Evolutionary conservation across 2,113 vertebrate genomes (phyloP), one percentile per base, ranked within the genome.

Genomic region (Peromyscus maniculatus): DNA sequence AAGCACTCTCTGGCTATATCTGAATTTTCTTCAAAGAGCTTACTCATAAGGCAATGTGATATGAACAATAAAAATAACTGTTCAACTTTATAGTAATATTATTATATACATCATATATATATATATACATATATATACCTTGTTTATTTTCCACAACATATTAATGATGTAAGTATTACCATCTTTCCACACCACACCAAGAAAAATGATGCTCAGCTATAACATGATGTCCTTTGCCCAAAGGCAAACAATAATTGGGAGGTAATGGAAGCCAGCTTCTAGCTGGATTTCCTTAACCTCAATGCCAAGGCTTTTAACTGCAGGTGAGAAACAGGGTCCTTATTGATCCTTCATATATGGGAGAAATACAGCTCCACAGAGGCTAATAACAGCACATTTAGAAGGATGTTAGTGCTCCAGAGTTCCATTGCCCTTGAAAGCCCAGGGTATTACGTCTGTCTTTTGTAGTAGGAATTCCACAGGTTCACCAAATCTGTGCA

Each of bases 361-460:
- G n/a, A 57, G n/a, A 92, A 52, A 87, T 52, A 24, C 3, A 39
- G 64, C 74, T 64, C 91, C 80, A 49, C 52, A 77, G 92, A 86
- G 84, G 66, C 43, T 55, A 91, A 77, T 80, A 71, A 80, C 89
- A 74, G 71, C 89, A 28, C 22, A 74, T 31, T 84, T 66, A 82
- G 86, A 94, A 49, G 86, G 21, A 46, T 5, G 16, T 59, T 49
- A 28, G 33, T 7, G 13, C n/a, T 22, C 43, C 55, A 39, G n/a
- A n/a, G 21, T 79, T 78, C 57, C 49, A 75, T 59, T 87, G 84
- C 72, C 46, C 74, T 93, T 90, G 67, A 89, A 96, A 95, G 16
- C 64, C 75, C 49, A 92, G 84, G 66, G n/a, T n/a, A 39, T 87
- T 55, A 57, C 36, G 3, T 55, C n/a, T 59, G 64, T 49, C n/a